Conservation (phyloP, 2,797 vertebrate species). For the Pantherophis vulpinus region DNA sequence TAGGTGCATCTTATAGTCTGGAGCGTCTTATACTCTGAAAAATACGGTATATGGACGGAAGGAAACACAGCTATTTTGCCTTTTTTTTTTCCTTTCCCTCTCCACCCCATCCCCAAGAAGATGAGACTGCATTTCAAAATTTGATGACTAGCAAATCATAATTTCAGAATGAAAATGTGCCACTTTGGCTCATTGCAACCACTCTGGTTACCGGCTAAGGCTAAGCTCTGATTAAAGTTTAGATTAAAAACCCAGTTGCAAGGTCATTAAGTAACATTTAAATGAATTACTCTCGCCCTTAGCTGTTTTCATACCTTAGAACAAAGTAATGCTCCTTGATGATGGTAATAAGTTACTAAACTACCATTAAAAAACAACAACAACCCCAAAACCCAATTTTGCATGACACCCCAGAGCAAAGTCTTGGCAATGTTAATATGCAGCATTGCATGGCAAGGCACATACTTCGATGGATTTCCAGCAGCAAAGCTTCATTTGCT, state of each 20-base stretch:
- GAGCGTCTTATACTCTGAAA: too few species aligned
- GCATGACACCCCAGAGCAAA: slow-evolving; percentile 76
- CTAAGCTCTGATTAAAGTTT: slow-evolving; percentile 73
- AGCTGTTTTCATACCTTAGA: slow-evolving; percentile 75
- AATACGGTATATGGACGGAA: too few species aligned
- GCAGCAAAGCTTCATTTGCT: slow-evolving; percentile 77
- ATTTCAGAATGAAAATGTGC: slow-evolving; percentile 57
- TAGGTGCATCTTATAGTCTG: too few species aligned
- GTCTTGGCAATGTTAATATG: slow-evolving; percentile 75
- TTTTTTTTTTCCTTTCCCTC: too few species aligned
- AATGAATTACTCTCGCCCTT: slow-evolving; percentile 74
- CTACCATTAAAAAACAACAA: slow-evolving; percentile 72
- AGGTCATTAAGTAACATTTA: slow-evolving; percentile 70
- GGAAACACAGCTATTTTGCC: not conserved
- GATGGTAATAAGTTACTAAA: slow-evolving; percentile 81
- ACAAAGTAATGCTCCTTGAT: slow-evolving; percentile 77
- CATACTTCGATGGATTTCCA: slow-evolving; percentile 71
- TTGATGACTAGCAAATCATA: slow-evolving; percentile 49
- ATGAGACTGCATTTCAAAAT: too few species aligned
- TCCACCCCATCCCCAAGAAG: rapidly evolving
- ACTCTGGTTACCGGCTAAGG: slow-evolving; percentile 58
- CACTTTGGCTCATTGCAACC: slow-evolving; percentile 48
- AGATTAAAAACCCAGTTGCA: slow-evolving; percentile 66
- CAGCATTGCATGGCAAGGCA: slow-evolving; percentile 73
- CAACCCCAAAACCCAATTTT: slow-evolving; percentile 71